Base-by-base conservation (phyloP, 2,888 invertebrate genomes). In the Agrotis ipsilon region DNA sequence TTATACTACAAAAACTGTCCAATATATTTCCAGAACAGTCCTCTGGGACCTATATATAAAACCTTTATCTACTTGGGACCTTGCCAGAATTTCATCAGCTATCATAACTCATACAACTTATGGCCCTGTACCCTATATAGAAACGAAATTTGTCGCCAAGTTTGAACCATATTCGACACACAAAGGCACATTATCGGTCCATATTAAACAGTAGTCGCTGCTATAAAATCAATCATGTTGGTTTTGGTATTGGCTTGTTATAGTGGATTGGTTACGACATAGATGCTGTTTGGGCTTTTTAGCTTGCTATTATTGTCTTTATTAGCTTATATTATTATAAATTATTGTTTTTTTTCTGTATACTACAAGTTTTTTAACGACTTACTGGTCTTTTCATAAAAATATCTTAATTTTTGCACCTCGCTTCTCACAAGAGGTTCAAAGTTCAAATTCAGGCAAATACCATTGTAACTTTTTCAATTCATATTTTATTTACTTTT, bases 181-280 rank as follows among this genome's bases (percentile, higher is more conserved):
- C 83, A 81, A 82, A 72, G 73, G 73, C 46, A 71, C 80, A 81
- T 81, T 81, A 72, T 51, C 63, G 45, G 61, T 32, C 66, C 80
- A 58, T 68, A 69, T 66, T 60, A n/a, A 63, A 43, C 57, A 66
- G 52, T 60, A 69, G 27, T 63, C 68, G 57, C 49, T 46, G 62
- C 9, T 27, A 70, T 79, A 77, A 68, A 61, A 80, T 70, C 66
- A 58, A 79, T 72, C 58, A 77, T 27, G 58, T 48, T 39, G 2
- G n/a, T 14, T 64, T 67, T 71, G 74, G 49, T 45, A 48, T n/a
- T 32, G 27, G 13, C 24, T 49, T 64, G 39, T 62, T 32, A 51
- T 19, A 27, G 18, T 11, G 13, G 11, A 57, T 13, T 58, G 45
- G 72, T 60, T 49, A 24, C 27, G 21, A 14, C 49, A 71, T 21